These are phyloP conservation scores for Grantiella picta DNA, from an alignment of 2,113 vertebrate genomes.

Conservation along the genomic window DNA sequence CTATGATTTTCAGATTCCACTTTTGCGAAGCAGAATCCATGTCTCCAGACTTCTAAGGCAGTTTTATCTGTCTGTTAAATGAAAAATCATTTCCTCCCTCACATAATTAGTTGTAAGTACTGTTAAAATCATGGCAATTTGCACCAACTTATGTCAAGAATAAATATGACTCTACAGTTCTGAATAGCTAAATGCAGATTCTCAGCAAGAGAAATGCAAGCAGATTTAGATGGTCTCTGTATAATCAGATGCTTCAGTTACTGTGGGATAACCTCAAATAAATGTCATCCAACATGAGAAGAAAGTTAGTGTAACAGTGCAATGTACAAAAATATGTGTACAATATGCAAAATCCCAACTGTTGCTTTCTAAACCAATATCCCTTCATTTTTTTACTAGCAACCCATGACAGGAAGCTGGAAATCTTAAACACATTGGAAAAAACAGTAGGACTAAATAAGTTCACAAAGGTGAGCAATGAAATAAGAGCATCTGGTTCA, in stretches of 20 bases:
- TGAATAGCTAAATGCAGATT: neutral
- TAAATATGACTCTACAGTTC: neutral
- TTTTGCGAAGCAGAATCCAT: neutral
- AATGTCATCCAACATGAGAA: neutral
- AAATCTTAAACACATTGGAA: constrained; percentile 21
- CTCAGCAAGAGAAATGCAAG: neutral
- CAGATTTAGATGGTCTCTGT: neutral
- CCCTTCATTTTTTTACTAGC: constrained; percentile 28
- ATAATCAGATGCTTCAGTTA: neutral
- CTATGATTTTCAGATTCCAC: neutral
- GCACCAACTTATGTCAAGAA: neutral
- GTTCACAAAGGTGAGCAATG: constrained; percentile 72
- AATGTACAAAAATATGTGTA: neutral
- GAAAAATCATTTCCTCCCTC: neutral
- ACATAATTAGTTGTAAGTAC: neutral
- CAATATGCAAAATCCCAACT: neutral
- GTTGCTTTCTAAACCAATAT: constrained; percentile 29
- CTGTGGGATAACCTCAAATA: neutral
- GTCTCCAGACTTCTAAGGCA: neutral
- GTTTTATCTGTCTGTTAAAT: constrained; percentile 3
- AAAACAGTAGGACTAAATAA: constrained; percentile 42
- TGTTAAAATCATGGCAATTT: neutral
- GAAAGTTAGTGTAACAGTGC: neutral
- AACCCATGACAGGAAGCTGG: constrained; percentile 21
- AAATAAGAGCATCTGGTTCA: neutral